Conservation (phyloP, 2,113 vertebrate genomes). For the Anarrhichthys ocellatus region DNA sequence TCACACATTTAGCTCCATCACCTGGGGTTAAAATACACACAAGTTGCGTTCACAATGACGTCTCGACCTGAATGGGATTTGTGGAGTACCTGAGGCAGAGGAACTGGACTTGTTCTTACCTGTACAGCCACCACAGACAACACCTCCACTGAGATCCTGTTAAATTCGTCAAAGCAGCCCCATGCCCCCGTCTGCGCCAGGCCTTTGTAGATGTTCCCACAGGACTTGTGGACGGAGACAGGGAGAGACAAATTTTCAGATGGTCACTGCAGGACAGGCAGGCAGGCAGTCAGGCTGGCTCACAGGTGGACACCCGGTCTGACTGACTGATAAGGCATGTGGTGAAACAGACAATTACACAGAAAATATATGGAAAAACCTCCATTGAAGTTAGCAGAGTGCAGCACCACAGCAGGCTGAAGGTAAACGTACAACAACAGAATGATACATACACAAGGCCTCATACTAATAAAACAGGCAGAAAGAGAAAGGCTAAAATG, state of each 20-base stretch:
- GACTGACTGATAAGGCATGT: not conserved
- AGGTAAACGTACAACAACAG: conserved; percentile 29
- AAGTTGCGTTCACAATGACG: not conserved
- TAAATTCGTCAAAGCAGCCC: conserved; percentile 99
- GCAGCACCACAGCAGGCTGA: conserved; percentile 10
- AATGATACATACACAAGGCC: conserved; percentile 27
- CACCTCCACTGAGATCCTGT: conserved; percentile 97
- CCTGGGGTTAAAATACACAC: not conserved
- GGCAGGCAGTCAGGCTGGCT: not conserved
- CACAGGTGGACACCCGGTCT: not conserved
- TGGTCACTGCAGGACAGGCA: not conserved
- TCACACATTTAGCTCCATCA: not conserved
- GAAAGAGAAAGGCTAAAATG: conserved; percentile 29
- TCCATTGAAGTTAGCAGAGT: not conserved
- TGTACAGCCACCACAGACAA: conserved; percentile 97
- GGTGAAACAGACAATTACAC: conserved; percentile 19
- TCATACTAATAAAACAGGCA: conserved; percentile 27
- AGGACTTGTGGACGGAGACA: conserved; percentile 86
- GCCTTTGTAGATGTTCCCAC: conserved; percentile 98
- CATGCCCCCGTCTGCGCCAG: conserved; percentile 97
- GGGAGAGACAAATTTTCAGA: conserved; percentile 27
- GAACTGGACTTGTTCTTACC: conserved; percentile 80
- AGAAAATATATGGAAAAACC: not conserved
- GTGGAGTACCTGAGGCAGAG: not conserved
- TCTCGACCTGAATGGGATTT: not conserved